These are phyloP conservation scores for Microcebus griseorufus DNA, from an alignment of 2,113 vertebrate species.

Conservation along the genomic window DNA sequence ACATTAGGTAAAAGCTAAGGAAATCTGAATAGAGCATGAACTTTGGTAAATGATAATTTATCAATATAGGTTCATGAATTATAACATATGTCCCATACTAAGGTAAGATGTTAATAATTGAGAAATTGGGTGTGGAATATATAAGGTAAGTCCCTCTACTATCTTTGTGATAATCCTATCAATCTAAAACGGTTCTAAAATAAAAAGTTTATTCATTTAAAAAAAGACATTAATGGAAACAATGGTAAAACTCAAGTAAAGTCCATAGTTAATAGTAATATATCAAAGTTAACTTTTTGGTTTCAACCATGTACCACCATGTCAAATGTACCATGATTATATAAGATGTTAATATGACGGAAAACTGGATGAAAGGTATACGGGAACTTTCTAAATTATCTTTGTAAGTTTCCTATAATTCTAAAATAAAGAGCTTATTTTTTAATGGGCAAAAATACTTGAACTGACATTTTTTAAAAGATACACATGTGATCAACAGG, in stretches of 20 bases:
- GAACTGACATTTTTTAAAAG: background rate
- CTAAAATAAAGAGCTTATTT: background rate
- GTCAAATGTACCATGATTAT: background rate
- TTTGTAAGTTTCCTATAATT: constrained; percentile 22
- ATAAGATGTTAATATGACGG: background rate
- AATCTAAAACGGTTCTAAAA: background rate
- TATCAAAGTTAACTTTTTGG: background rate
- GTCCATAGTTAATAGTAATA: background rate
- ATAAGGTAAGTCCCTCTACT: background rate
- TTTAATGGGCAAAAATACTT: background rate
- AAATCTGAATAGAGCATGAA: background rate
- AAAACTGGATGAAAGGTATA: background rate
- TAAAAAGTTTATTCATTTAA: background rate
- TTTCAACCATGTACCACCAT: background rate
- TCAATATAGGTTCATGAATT: background rate
- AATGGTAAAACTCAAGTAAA: background rate
- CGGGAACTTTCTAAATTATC: background rate
- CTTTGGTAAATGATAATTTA: background rate
- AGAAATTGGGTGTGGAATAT: background rate
- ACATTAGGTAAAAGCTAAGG: background rate
- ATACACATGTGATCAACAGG: background rate
- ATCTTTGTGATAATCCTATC: background rate
- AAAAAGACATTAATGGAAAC: background rate
- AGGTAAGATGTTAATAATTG: background rate
- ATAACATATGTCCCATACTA: background rate